Evolutionary conservation across 2,113 vertebrate species (phyloP).

Genomic region (Nerophis lumbriciformis): DNA sequence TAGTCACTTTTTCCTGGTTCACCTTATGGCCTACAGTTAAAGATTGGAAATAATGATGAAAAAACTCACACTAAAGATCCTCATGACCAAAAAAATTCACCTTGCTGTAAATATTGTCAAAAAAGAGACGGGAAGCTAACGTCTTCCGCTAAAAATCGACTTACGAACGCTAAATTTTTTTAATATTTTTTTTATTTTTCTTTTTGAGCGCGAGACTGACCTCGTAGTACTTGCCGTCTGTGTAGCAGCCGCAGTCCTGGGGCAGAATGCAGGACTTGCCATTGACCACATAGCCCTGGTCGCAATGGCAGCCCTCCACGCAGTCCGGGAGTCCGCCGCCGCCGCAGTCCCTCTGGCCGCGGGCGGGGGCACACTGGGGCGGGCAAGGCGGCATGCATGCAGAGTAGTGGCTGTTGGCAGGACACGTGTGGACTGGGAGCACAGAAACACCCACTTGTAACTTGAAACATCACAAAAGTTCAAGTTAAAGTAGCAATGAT

Average conservation of each 20-base stretch:
- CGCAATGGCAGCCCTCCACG: constrained; percentile 94
- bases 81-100: no score
- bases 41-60: no score
- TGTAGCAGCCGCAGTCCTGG: constrained; percentile 94
- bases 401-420: constrained; percentile 91
- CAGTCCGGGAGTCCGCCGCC: constrained; percentile 74
- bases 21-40: no score
- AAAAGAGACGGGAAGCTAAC: no score
- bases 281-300: constrained; percentile 86
- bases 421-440: constrained; percentile 82
- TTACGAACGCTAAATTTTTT: no score
- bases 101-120: no score
- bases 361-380: constrained; percentile 89
- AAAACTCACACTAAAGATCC: no score
- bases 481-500: no score
- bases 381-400: constrained; percentile 90
- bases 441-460: neutral
- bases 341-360: constrained; percentile 88
- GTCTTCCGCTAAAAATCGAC: no score
- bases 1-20: no score
- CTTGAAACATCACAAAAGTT: no score
- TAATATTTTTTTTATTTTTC: no score
- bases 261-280: constrained; percentile 91
- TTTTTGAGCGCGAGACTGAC: constrained; percentile 58
- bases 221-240: constrained; percentile 92